These are phyloP conservation scores for Epistrophe eligans DNA, from an alignment of 2,888 invertebrate species.

Conservation along the genomic window DNA sequence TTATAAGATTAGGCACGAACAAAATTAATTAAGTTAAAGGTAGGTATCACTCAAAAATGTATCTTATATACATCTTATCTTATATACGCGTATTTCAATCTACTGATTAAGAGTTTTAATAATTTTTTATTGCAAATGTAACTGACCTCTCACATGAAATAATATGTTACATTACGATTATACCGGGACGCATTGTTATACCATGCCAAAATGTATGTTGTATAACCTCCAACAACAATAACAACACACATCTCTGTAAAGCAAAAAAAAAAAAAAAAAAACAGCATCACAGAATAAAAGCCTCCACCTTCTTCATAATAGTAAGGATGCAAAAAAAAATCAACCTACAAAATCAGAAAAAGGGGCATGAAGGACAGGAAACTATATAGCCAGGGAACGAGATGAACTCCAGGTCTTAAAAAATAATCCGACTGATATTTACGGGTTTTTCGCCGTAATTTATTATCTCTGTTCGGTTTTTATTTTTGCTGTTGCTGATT, in stretches of 20 bases:
- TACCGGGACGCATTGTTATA: slow-evolving; percentile 27
- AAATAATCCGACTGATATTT: slow-evolving; percentile 75
- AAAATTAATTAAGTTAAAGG: too few species aligned
- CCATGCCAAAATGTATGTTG: slow-evolving; percentile 16
- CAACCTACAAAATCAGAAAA: slow-evolving; percentile 36
- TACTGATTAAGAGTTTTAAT: slow-evolving; percentile 19
- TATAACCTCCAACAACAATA: slow-evolving; percentile 50
- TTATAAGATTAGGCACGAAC: too few species aligned
- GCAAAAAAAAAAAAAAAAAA: neutral
- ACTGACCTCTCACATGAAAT: slow-evolving; percentile 62
- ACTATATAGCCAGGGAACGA: slow-evolving; percentile 33
- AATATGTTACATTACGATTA: slow-evolving; percentile 56
- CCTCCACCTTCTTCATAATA: slow-evolving; percentile 65
- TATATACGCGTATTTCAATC: neutral
- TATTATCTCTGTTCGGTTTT: slow-evolving; percentile 65
- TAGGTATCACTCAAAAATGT: too few species aligned
- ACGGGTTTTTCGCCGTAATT: slow-evolving; percentile 72
- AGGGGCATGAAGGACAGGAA: slow-evolving; percentile 56
- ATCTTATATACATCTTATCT: too few species aligned
- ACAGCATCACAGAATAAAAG: slow-evolving; percentile 38
- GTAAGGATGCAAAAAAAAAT: slow-evolving; percentile 46
- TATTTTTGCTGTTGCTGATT: slow-evolving; percentile 43
- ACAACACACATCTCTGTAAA: slow-evolving; percentile 9
- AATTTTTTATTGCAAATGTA: slow-evolving; percentile 45
- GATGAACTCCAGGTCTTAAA: slow-evolving; percentile 63